Evolutionary conservation across 1,140 invertebrate species (phyloP).

Genomic region (Ceratoteleas bidentatus): DNA sequence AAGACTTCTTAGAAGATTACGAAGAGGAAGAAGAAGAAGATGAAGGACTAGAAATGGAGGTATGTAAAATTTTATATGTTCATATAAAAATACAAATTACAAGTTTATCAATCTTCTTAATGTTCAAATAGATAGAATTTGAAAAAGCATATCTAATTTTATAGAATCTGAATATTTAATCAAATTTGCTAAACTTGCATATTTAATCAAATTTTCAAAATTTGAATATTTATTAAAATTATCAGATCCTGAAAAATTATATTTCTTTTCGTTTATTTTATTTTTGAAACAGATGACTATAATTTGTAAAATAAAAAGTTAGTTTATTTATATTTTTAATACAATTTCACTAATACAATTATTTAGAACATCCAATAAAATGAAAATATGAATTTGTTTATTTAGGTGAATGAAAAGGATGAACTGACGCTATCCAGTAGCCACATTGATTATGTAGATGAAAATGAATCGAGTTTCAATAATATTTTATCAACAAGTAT

Average conservation of each 20-base stretch:
- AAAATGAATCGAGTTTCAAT: conserved; percentile 69
- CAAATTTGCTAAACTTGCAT: no score
- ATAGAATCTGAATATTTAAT: no score
- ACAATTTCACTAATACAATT: no score
- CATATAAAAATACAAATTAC: conserved; percentile 1
- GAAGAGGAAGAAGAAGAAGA: conserved; percentile 76
- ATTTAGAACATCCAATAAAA: no score
- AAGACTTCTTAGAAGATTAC: conserved; percentile 72
- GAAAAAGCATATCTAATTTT: no score
- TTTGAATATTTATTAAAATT: no score
- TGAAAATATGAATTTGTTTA: conserved; percentile 7
- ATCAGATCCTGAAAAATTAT: no score
- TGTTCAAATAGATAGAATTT: no score
- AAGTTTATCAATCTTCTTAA: no score
- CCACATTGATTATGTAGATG: conserved; percentile 68
- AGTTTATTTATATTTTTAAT: neutral
- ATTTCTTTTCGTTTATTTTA: no score
- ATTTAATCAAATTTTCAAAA: no score
- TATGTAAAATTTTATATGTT: conserved; percentile 56
- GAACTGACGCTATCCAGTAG: conserved; percentile 70
- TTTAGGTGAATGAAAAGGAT: conserved; percentile 76
- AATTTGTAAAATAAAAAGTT: neutral
- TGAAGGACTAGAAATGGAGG: conserved; percentile 77
- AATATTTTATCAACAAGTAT: conserved; percentile 55
- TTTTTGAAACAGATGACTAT: no score